A percentile compares a stretch with the other conserved stretches of the same genome.
Conservation (phyloP, 2,113 vertebrate genomes). For the Ctenodactylus gundi region DNA sequence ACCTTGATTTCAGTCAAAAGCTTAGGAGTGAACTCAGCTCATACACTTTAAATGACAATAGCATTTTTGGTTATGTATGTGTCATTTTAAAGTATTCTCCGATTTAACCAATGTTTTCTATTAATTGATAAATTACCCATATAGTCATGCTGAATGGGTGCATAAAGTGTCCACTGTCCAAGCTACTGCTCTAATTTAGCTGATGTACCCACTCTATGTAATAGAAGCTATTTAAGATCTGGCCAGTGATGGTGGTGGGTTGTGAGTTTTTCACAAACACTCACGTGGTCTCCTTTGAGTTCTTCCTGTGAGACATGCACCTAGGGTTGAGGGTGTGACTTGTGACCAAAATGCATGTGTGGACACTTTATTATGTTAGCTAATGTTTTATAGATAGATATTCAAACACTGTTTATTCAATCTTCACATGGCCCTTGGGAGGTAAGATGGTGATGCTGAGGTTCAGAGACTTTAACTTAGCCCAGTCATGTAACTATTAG, state of each 20-base stretch:
- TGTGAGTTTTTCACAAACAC: not conserved
- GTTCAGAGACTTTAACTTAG: not conserved
- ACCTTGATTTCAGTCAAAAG: not conserved
- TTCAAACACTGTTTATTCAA: not conserved
- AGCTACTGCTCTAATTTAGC: no score
- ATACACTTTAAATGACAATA: not conserved
- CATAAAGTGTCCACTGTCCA: not conserved
- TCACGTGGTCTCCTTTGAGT: not conserved
- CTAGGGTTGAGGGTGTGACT: not conserved
- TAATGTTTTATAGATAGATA: not conserved
- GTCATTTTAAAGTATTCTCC: not conserved
- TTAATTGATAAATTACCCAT: not conserved
- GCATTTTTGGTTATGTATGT: not conserved
- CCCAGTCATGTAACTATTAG: not conserved
- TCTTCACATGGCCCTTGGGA: not conserved
- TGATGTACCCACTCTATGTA: not conserved
- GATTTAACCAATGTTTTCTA: not conserved
- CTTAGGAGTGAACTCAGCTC: not conserved
- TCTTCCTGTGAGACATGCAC: not conserved
- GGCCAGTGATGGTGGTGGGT: not conserved
- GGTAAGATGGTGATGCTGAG: not conserved
- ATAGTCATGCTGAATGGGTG: not conserved
- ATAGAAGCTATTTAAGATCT: not conserved
- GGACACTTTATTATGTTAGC: not conserved
- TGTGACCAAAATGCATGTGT: not conserved